A percentile compares a stretch with the other conserved stretches of the same genome.
phyloP scores from a whole-genome alignment of 2,113 vertebrate species.

The Hypomesus transpacificus region DNA sequence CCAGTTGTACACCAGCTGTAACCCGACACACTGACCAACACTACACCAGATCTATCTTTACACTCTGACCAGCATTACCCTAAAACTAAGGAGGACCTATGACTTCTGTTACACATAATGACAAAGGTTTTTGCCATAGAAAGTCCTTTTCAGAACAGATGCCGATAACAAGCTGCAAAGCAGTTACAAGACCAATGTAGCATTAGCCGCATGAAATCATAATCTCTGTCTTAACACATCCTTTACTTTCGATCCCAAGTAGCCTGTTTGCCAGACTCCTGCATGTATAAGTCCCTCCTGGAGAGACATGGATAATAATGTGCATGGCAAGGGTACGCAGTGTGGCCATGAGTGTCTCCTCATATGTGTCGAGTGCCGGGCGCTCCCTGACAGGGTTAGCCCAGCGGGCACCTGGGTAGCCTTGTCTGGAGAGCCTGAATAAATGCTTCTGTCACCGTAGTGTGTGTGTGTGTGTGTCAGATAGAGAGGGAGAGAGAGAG shows the following conservation, averaged over 20 bases:
- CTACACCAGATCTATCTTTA: background rate
- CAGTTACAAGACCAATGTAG: too few species aligned
- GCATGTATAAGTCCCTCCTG: too few species aligned
- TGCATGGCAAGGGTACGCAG: background rate
- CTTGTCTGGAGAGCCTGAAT: background rate
- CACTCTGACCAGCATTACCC: background rate
- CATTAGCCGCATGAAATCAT: too few species aligned
- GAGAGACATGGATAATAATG: background rate
- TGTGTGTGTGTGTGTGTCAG: background rate
- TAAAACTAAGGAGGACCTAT: too few species aligned
- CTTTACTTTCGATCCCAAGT: too few species aligned
- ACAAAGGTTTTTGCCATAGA: too few species aligned
- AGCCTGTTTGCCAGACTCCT: too few species aligned
- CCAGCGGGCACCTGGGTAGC: background rate
- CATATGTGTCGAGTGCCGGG: background rate
- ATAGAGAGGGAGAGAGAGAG: background rate
- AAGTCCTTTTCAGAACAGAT: too few species aligned
- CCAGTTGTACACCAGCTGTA: too few species aligned
- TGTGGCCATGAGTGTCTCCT: constrained; percentile 8
- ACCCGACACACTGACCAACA: background rate
- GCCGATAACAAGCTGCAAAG: too few species aligned
- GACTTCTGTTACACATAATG: too few species aligned
- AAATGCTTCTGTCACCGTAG: background rate
- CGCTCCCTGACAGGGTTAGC: background rate
- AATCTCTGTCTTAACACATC: too few species aligned